Evolutionary conservation across 2,113 vertebrate species (phyloP).

Genomic region (Vanacampus margaritifer): DNA sequence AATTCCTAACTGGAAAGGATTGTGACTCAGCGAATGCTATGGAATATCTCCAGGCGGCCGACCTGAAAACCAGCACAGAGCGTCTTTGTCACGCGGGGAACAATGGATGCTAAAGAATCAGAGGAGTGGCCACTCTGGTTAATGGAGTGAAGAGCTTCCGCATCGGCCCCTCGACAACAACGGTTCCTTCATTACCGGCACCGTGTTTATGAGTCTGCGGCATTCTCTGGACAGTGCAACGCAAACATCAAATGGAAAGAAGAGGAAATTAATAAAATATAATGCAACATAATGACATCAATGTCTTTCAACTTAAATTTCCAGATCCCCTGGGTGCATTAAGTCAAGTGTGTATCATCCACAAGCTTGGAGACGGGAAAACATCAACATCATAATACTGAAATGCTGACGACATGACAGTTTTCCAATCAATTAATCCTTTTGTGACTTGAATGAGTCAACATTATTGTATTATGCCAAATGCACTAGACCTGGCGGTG

Average conservation of each 20-base stretch:
- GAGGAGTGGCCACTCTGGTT: constrained; percentile 47
- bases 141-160: constrained; percentile 55
- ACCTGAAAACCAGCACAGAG: constrained; percentile 45
- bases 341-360: neutral
- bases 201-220: constrained; percentile 27
- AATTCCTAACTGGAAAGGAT: neutral
- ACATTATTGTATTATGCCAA: neutral
- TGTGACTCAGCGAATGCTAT: constrained; percentile 2
- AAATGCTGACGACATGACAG: constrained; percentile 16
- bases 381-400: constrained; percentile 2
- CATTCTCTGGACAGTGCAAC: constrained; percentile 25
- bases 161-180: constrained; percentile 39
- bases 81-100: constrained; percentile 45
- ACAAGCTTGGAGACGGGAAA: constrained; percentile 14
- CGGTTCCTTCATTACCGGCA: constrained; percentile 37
- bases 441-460: neutral
- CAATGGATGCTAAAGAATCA: constrained; percentile 30
- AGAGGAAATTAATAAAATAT: constrained; percentile 32
- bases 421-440: neutral
- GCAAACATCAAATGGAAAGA: constrained; percentile 26
- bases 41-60: constrained; percentile 49
- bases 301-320: constrained; percentile 31
- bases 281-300: constrained; percentile 31
- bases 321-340: constrained; percentile 25
- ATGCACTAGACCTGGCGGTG: too few relatives aligned